Percentiles rank a stretch among this genome's conserved stretches.
phyloP scores from a whole-genome alignment of 1,140 invertebrate genomes.

The Leptopilina clavipes region DNA sequence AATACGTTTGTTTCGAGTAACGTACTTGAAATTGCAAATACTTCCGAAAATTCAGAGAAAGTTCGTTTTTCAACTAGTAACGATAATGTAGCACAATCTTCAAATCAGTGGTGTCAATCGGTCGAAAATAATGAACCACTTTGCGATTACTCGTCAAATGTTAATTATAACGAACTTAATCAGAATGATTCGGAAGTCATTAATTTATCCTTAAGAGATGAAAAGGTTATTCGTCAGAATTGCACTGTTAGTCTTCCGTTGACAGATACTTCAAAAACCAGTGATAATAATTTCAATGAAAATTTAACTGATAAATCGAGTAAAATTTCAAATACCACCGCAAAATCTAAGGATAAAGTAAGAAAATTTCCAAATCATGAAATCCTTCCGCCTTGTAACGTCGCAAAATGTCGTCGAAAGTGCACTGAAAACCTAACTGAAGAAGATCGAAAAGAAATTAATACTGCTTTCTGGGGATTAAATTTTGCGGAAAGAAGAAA shows the following conservation, averaged over 20 bases:
- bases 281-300: not conserved
- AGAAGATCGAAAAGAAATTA: not conserved
- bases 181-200: not conserved
- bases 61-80: not conserved
- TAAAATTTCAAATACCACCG: not conserved
- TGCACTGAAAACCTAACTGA: not conserved
- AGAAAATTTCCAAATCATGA: not conserved
- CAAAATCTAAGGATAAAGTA: not conserved
- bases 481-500: not conserved
- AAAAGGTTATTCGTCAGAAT: not conserved
- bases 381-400: not conserved
- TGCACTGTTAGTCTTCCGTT: not conserved
- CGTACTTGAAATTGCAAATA: not conserved
- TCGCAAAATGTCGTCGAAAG: slow-evolving; percentile 2
- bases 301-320: not conserved
- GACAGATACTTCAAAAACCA: not conserved
- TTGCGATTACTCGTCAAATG: not conserved
- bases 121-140: not conserved
- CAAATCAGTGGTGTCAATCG: not conserved
- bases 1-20: slow-evolving; percentile 5
- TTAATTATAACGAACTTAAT: not conserved
- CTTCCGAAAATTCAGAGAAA: not conserved
- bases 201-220: not conserved
- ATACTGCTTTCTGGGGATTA: slow-evolving; percentile 4
- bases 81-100: not conserved